phyloP scores from a whole-genome alignment of 2,888 invertebrate genomes.

The Tetramorium bicarinatum region DNA sequence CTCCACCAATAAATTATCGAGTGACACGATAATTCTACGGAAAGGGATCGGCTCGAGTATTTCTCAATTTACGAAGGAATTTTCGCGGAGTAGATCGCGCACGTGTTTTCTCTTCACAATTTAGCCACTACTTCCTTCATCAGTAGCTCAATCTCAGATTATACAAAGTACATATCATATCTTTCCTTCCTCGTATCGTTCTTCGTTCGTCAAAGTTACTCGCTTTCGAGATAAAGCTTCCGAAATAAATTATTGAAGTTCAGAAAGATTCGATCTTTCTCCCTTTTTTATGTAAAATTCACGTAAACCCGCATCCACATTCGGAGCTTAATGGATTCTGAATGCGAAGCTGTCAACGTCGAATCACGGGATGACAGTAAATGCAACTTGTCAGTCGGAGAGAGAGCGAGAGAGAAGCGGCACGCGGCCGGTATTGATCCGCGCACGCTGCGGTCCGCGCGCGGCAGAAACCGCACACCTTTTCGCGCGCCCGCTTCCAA shows the following conservation, averaged over 20 bases:
- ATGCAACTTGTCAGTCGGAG: conserved; percentile 64
- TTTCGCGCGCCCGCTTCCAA: conserved; percentile 67
- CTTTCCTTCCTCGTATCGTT: too few relatives aligned
- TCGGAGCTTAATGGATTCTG: conserved; percentile 49
- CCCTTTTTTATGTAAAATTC: background rate
- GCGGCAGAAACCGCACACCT: conserved; percentile 63
- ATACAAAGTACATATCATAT: background rate
- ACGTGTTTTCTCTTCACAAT: background rate
- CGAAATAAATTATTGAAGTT: background rate
- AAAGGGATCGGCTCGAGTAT: background rate
- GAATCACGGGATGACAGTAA: conserved; percentile 49
- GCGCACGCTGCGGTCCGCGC: conserved; percentile 3
- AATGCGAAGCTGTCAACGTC: conserved; percentile 49
- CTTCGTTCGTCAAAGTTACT: background rate
- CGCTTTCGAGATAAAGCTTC: background rate
- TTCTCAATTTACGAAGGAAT: background rate
- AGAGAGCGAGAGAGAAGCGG: conserved; percentile 56
- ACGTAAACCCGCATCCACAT: too few relatives aligned
- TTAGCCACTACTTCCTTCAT: background rate
- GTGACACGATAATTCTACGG: conserved; percentile 23
- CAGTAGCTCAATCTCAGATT: background rate
- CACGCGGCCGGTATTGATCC: conserved; percentile 76
- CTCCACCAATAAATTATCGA: conserved; percentile 21
- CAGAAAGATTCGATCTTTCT: background rate
- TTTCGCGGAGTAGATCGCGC: background rate